A percentile compares a stretch with the other conserved stretches of the same genome.
Conservation (phyloP, 2,888 invertebrate genomes). For the Choreutis nemorana region DNA sequence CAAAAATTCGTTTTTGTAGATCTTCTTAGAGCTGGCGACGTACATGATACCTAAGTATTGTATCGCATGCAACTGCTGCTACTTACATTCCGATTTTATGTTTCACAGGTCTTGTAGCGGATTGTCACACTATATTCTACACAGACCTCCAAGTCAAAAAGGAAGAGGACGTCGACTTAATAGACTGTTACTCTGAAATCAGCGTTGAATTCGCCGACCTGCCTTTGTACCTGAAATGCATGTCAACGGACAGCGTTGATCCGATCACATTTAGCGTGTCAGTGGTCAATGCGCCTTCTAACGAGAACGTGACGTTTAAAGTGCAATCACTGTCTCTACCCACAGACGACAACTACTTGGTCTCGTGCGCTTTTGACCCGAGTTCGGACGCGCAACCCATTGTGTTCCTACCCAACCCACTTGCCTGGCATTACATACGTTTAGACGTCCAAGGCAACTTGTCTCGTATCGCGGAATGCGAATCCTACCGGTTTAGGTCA, state of each 20-base stretch:
- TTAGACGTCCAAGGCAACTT: constrained; percentile 25
- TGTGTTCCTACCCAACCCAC: constrained; percentile 65
- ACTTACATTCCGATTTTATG: too few relatives aligned
- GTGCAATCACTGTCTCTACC: constrained; percentile 64
- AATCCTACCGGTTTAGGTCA: constrained; percentile 28
- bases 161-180: constrained; percentile 36
- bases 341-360: constrained; percentile 47
- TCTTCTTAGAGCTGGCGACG: too few relatives aligned
- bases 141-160: constrained; percentile 70
- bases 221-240: constrained; percentile 59
- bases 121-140: constrained; percentile 71
- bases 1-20: too few relatives aligned
- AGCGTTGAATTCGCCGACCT: constrained; percentile 25
- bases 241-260: constrained; percentile 32
- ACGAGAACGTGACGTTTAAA: constrained; percentile 31
- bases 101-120: constrained; percentile 71
- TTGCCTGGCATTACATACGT: constrained; percentile 67
- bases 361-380: constrained; percentile 56
- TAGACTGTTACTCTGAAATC: constrained; percentile 34
- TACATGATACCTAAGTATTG: too few relatives aligned
- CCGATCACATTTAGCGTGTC: constrained; percentile 41
- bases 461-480: constrained; percentile 35
- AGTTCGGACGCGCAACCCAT: constrained; percentile 34
- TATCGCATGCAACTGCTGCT: too few relatives aligned
- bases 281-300: constrained; percentile 34